phyloP scores from a whole-genome alignment of 2,888 invertebrate species.

The Sarcophaga subvicina region DNA sequence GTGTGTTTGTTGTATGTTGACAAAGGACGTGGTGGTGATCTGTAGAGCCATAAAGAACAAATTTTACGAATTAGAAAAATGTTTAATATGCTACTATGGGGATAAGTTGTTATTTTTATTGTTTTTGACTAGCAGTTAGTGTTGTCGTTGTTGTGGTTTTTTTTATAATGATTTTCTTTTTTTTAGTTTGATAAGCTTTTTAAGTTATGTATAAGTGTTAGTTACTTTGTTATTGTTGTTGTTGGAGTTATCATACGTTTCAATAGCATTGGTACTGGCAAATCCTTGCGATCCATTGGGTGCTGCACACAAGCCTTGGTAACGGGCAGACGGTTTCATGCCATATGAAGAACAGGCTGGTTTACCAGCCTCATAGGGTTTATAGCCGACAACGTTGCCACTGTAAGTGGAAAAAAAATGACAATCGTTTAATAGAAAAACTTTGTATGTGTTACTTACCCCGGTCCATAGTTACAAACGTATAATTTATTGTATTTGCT shows the following conservation, averaged over 20 bases:
- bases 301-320: slow-evolving; percentile 88
- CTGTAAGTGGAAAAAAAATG: slow-evolving; percentile 78
- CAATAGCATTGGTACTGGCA: slow-evolving; percentile 79
- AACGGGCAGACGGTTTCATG: slow-evolving; percentile 87
- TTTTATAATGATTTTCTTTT: slow-evolving; percentile 64
- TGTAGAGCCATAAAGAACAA: slow-evolving; percentile 77
- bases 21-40: slow-evolving; percentile 78
- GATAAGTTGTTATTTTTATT: slow-evolving; percentile 78
- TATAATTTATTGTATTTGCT: slow-evolving; percentile 91
- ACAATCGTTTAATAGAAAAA: no score
- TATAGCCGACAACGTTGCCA: slow-evolving; percentile 89
- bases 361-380: slow-evolving; percentile 89
- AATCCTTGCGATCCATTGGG: slow-evolving; percentile 82
- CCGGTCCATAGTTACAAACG: slow-evolving; percentile 93
- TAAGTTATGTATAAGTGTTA: slow-evolving; percentile 49
- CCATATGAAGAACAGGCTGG: slow-evolving; percentile 88
- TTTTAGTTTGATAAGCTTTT: slow-evolving; percentile 48
- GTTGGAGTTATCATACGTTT: slow-evolving; percentile 79
- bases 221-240: slow-evolving; percentile 72
- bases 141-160: slow-evolving; percentile 81
- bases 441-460: slow-evolving; percentile 81
- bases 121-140: slow-evolving; percentile 83
- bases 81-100: slow-evolving; percentile 40
- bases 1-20: slow-evolving; percentile 47
- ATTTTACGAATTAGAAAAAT: neutral